These are phyloP conservation scores for Suncus etruscus DNA, from an alignment of 2,113 vertebrate species.

Conservation along the genomic window DNA sequence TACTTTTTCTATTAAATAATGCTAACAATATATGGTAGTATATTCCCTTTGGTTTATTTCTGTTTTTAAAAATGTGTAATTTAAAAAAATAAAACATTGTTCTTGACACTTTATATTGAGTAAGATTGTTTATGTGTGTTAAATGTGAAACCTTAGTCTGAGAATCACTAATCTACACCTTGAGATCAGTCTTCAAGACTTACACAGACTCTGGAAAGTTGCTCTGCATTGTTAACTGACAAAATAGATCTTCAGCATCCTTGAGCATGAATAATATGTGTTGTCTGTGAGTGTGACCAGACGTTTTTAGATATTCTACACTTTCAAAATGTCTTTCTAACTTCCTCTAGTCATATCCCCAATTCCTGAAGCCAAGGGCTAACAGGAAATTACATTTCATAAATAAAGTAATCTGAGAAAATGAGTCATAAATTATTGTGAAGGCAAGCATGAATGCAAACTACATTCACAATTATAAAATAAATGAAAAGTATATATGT, in stretches of 20 bases:
- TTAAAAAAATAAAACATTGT: background rate
- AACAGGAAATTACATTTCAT: background rate
- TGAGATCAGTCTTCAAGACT: conserved; percentile 52
- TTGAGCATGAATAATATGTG: no score
- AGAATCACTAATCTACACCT: conserved; percentile 25
- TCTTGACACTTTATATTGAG: background rate
- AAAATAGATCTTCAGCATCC: background rate
- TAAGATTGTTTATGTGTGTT: background rate
- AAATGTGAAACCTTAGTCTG: conserved; percentile 43
- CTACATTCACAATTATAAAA: background rate
- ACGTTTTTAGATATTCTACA: background rate
- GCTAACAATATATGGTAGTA: background rate
- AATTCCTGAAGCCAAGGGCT: background rate
- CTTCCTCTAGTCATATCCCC: background rate
- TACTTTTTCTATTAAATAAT: background rate
- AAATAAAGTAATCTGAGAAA: conserved; percentile 25
- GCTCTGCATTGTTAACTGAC: background rate
- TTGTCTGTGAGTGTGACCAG: background rate
- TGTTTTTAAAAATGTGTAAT: conserved; percentile 9
- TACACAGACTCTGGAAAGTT: background rate
- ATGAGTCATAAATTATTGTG: background rate
- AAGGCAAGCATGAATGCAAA: background rate
- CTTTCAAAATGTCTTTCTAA: conserved; percentile 34
- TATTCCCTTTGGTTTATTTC: background rate
- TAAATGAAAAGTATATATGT: background rate